Conservation (phyloP, 2,888 invertebrate species). For the Celastrina argiolus region DNA sequence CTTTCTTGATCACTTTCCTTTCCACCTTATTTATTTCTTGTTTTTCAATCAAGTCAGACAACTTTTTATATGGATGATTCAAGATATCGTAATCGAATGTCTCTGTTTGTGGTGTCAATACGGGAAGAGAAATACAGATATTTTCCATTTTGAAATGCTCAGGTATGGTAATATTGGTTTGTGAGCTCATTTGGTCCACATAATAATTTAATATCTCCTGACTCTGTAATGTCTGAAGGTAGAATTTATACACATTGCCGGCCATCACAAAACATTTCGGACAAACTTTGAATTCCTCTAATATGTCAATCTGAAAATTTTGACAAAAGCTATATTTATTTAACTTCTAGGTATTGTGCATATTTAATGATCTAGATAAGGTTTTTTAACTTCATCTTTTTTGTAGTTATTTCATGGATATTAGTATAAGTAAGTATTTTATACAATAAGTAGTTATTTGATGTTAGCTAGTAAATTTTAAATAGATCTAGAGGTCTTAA, state of each 20-base stretch:
- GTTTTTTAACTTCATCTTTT: no score
- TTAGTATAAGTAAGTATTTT: no score
- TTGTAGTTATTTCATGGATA: no score
- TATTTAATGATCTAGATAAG: no score
- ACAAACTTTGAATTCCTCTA: slow-evolving; percentile 53
- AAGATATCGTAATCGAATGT: slow-evolving; percentile 46
- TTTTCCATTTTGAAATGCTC: slow-evolving; percentile 39
- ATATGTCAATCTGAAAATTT: slow-evolving; percentile 46
- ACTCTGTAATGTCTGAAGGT: slow-evolving; percentile 44
- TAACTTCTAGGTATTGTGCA: no score
- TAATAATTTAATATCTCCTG: slow-evolving; percentile 53
- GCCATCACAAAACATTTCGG: slow-evolving; percentile 52
- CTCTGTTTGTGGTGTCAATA: slow-evolving; percentile 35
- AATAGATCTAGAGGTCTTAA: no score
- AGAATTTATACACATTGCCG: slow-evolving; percentile 56
- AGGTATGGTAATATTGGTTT: slow-evolving; percentile 42
- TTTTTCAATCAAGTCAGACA: slow-evolving; percentile 30
- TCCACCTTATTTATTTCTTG: slow-evolving; percentile 28
- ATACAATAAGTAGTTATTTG: no score
- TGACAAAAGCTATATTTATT: neutral
- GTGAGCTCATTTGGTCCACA: slow-evolving; percentile 44
- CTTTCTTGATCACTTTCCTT: neutral
- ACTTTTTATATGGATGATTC: slow-evolving; percentile 38
- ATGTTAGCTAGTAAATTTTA: no score
- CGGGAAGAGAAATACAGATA: slow-evolving; percentile 51